These are phyloP conservation scores for Monopterus albus DNA, from an alignment of 2,113 vertebrate species.

Conservation along the genomic window DNA sequence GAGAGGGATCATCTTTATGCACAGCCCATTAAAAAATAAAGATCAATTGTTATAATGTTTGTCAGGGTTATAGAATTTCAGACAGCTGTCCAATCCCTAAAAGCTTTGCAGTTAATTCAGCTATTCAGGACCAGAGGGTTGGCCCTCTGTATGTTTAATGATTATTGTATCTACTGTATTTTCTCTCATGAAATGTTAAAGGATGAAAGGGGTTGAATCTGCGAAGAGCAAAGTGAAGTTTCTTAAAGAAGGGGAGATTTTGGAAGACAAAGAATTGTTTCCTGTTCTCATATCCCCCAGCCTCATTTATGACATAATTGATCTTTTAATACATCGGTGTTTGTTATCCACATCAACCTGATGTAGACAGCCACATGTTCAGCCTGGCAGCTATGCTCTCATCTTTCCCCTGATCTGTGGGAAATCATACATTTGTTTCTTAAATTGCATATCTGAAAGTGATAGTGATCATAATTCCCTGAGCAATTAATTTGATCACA, in stretches of 20 bases:
- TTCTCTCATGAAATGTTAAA: slow-evolving; percentile 80
- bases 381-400: slow-evolving; percentile 37
- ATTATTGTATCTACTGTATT: slow-evolving; percentile 83
- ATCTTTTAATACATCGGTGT: slow-evolving; percentile 50
- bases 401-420: slow-evolving; percentile 35
- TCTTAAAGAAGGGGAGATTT: slow-evolving; percentile 9
- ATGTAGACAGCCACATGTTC: slow-evolving; percentile 34
- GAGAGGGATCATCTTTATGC: slow-evolving; percentile 57
- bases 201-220: slow-evolving; percentile 55
- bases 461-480: slow-evolving; percentile 73
- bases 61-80: slow-evolving; percentile 68
- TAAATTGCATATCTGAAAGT: slow-evolving; percentile 62
- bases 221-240: slow-evolving; percentile 32
- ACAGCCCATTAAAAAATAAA: slow-evolving; percentile 65
- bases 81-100: slow-evolving; percentile 59
- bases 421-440: slow-evolving; percentile 52
- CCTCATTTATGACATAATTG: slow-evolving; percentile 41
- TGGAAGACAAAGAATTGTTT: slow-evolving; percentile 39
- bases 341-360: slow-evolving; percentile 44
- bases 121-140: slow-evolving; percentile 61
- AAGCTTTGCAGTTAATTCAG: slow-evolving; percentile 73
- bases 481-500: slow-evolving; percentile 74
- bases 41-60: slow-evolving; percentile 72
- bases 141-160: slow-evolving; percentile 80
- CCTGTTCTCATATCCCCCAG: not conserved